Conservation (phyloP, 2,113 vertebrate genomes). For the Morone chrysops region DNA sequence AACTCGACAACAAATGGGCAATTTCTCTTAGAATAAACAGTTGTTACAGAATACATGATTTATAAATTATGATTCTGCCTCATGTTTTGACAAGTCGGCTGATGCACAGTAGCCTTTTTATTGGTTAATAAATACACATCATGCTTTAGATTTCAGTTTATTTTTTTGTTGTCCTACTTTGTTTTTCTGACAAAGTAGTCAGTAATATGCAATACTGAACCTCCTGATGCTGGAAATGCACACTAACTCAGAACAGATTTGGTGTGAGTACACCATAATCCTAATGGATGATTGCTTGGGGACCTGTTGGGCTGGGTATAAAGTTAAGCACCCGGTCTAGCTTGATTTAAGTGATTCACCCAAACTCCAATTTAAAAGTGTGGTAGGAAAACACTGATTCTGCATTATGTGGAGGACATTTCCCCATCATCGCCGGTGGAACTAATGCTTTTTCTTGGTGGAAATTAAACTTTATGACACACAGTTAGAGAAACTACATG, state of each 20-base stretch:
- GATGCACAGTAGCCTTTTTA: not conserved
- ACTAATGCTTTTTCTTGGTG: not conserved
- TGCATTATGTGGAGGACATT: not conserved
- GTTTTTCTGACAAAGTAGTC: constrained; percentile 10
- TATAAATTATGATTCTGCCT: not conserved
- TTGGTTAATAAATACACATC: not conserved
- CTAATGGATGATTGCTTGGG: constrained; percentile 34
- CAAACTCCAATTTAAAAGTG: not conserved
- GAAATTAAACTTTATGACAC: constrained; percentile 6
- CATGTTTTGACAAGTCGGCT: not conserved
- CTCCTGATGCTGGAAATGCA: constrained; percentile 20
- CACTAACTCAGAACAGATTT: constrained; percentile 16
- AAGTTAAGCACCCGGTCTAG: no score
- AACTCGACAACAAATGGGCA: not conserved
- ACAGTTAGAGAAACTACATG: not conserved
- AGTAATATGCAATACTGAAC: constrained; percentile 12
- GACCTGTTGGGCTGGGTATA: not conserved
- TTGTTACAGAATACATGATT: not conserved
- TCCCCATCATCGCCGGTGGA: not conserved
- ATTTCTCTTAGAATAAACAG: not conserved
- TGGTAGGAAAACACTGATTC: not conserved
- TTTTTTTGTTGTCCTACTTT: not conserved
- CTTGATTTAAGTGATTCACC: not conserved
- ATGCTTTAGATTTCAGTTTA: not conserved
- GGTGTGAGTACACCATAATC: constrained; percentile 28